Conservation (phyloP, 2,113 vertebrate genomes). For the Orthonyx spaldingii region DNA sequence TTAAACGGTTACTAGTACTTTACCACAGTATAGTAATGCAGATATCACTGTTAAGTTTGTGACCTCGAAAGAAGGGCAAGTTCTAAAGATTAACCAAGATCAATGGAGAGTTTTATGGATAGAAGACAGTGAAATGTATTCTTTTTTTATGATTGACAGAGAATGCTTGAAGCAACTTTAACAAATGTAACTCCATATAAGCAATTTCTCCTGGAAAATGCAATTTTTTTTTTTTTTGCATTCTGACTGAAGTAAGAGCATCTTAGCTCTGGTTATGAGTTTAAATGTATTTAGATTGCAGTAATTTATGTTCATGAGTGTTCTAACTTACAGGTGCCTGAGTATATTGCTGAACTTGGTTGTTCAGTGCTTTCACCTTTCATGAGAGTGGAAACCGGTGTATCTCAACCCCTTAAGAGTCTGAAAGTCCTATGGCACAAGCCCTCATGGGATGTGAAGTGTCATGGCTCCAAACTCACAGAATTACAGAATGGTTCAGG, state of each 20-base stretch:
- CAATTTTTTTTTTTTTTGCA: background rate
- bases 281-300: background rate
- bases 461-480: background rate
- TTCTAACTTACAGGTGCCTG: background rate
- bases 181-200: background rate
- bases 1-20: background rate
- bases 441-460: background rate
- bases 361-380: background rate
- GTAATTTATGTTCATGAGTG: background rate
- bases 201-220: background rate
- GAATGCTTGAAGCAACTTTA: background rate
- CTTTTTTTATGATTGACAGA: background rate
- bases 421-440: background rate
- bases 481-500: background rate
- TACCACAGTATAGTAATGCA: background rate
- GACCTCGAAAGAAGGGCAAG: background rate
- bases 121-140: background rate
- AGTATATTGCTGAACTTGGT: background rate
- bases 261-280: background rate
- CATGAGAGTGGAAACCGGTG: background rate
- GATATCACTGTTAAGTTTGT: background rate
- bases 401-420: background rate
- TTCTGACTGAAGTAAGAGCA: background rate
- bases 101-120: background rate
- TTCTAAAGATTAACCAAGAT: background rate